phyloP scores from a whole-genome alignment of 2,888 invertebrate genomes.

The Notodonta ziczac region DNA sequence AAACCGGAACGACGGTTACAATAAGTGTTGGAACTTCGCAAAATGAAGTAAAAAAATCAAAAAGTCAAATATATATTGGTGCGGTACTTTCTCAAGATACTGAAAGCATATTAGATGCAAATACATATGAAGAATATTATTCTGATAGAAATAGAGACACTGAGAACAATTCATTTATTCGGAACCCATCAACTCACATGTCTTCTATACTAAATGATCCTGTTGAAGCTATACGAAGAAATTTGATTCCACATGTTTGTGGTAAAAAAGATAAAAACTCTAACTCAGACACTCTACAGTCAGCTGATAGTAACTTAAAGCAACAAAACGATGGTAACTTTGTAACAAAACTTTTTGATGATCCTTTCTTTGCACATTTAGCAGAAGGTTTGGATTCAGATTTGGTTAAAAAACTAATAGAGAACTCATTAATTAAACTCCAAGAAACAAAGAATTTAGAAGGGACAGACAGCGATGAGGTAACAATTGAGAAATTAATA shows the following conservation, averaged over 20 bases:
- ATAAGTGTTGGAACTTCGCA: slow-evolving; percentile 85
- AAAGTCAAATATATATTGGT: slow-evolving; percentile 81
- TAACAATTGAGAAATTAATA: slow-evolving; percentile 81
- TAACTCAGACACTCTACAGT: slow-evolving; percentile 22
- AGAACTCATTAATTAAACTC: slow-evolving; percentile 87
- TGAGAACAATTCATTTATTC: slow-evolving; percentile 34
- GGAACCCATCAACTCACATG: slow-evolving; percentile 63
- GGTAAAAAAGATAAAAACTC: slow-evolving; percentile 80
- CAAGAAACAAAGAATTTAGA: slow-evolving; percentile 77
- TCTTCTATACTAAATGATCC: slow-evolving; percentile 87
- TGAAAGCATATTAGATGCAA: slow-evolving; percentile 55
- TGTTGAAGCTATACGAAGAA: slow-evolving; percentile 90
- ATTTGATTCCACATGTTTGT: slow-evolving; percentile 91
- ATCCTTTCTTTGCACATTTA: slow-evolving; percentile 86
- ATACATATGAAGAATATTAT: slow-evolving; percentile 76
- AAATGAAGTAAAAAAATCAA: slow-evolving; percentile 71
- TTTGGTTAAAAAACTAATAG: slow-evolving; percentile 86
- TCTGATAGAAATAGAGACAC: slow-evolving; percentile 50
- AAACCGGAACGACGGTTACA: slow-evolving; percentile 85
- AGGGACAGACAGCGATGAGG: slow-evolving; percentile 73
- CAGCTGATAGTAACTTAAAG: slow-evolving; percentile 37
- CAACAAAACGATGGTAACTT: slow-evolving; percentile 71
- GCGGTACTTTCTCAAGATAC: slow-evolving; percentile 62
- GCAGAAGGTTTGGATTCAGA: slow-evolving; percentile 86
- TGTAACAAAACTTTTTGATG: slow-evolving; percentile 86